These are phyloP conservation scores for Platerodrilus igneus DNA, from an alignment of 2,888 invertebrate species.

Conservation along the genomic window DNA sequence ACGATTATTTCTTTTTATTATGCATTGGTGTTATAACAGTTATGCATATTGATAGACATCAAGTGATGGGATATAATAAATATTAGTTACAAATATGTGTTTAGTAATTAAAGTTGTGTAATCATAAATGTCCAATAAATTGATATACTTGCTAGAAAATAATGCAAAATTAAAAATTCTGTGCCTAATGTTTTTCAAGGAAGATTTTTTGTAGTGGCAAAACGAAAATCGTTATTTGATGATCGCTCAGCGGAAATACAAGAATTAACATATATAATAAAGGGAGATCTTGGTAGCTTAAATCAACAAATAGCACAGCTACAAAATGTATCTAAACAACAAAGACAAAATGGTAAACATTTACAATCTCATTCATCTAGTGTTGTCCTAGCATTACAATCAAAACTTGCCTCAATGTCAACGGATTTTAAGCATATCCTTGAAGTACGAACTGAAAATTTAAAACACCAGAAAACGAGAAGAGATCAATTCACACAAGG, in stretches of 20 bases:
- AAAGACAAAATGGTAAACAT: slow-evolving; percentile 68
- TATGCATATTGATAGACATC: no score
- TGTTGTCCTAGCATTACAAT: slow-evolving; percentile 87
- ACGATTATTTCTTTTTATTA: no score
- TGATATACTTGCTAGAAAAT: no score
- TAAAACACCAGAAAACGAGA: slow-evolving; percentile 90
- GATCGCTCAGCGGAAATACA: slow-evolving; percentile 95
- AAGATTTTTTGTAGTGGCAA: slow-evolving; percentile 73
- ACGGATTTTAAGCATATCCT: slow-evolving; percentile 96
- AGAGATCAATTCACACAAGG: slow-evolving; percentile 87
- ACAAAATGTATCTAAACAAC: slow-evolving; percentile 74
- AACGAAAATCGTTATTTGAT: slow-evolving; percentile 94
- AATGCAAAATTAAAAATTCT: not conserved
- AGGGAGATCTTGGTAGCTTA: slow-evolving; percentile 89
- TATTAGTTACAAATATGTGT: no score
- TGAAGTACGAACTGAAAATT: slow-evolving; percentile 95
- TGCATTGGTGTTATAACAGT: no score
- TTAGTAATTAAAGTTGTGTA: no score
- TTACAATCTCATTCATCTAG: slow-evolving; percentile 89
- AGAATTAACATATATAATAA: slow-evolving; percentile 94
- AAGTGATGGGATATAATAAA: no score
- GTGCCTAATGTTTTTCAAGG: no score
- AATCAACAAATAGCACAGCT: slow-evolving; percentile 95
- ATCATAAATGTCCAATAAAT: no score
- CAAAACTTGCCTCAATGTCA: slow-evolving; percentile 94